phyloP scores from a whole-genome alignment of 2,797 vertebrate genomes.

The Gephyroberyx darwinii region DNA sequence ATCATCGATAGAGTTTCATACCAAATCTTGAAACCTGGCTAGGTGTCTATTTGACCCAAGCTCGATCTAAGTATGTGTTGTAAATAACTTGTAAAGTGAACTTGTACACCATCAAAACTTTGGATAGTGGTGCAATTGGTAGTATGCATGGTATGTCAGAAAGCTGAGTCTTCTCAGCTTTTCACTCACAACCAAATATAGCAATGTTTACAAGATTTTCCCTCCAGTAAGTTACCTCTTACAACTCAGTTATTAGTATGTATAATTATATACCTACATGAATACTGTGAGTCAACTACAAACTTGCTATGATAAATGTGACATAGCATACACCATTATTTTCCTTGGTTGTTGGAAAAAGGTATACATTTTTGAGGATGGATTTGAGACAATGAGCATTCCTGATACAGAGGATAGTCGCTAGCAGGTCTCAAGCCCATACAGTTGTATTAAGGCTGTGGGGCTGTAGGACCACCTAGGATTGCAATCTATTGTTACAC shows the following conservation, averaged over 20 bases:
- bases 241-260: conserved; percentile 19
- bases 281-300: conserved; percentile 16
- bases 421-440: conserved; percentile 9
- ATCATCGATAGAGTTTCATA: background rate
- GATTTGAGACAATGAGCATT: conserved; percentile 17
- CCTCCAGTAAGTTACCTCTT: background rate
- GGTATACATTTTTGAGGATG: conserved; percentile 41
- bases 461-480: conserved; percentile 31
- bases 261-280: conserved; percentile 7
- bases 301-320: conserved; percentile 17
- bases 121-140: background rate
- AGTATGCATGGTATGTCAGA: background rate
- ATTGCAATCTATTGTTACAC: conserved; percentile 44
- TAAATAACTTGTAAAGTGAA: background rate
- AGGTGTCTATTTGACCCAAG: conserved; percentile 1
- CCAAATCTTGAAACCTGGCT: background rate
- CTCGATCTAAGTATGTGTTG: background rate
- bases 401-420: conserved; percentile 3
- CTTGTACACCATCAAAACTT: background rate
- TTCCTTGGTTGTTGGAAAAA: conserved; percentile 4
- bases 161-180: background rate
- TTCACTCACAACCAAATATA: background rate
- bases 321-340: conserved; percentile 19
- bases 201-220: conserved; percentile 21
- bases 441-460: conserved; percentile 13